These are phyloP conservation scores for Cecropterus lyciades DNA, from an alignment of 1,140 invertebrate species.

Conservation along the genomic window DNA sequence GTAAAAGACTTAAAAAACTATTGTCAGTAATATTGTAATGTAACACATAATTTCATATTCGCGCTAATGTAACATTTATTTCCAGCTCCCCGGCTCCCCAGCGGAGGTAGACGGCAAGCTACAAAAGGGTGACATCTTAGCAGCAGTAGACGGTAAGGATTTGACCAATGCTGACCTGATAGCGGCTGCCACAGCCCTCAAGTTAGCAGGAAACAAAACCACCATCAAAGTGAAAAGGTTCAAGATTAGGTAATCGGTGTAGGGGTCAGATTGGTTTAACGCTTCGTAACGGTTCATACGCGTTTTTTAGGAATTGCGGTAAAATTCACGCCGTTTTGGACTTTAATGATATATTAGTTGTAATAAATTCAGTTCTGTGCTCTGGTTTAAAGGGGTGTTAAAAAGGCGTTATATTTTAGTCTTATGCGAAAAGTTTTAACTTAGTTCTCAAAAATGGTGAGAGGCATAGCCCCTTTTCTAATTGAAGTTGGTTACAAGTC, in stretches of 20 bases:
- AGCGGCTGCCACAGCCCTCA: conserved; percentile 94
- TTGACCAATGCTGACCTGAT: conserved; percentile 92
- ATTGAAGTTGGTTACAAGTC: too few species aligned
- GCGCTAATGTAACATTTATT: neutral
- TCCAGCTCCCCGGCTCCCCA: conserved; percentile 93
- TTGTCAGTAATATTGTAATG: too few species aligned
- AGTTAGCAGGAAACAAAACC: conserved; percentile 91
- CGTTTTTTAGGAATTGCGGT: conserved; percentile 10
- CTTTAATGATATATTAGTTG: neutral
- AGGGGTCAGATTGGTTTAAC: conserved; percentile 25
- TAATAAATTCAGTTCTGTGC: too few species aligned
- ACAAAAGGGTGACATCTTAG: conserved; percentile 96
- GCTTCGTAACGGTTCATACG: conserved; percentile 1
- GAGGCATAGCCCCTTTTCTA: too few species aligned
- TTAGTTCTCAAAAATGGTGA: too few species aligned
- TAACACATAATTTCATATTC: too few species aligned
- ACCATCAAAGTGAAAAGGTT: conserved; percentile 92
- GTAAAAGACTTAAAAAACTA: too few species aligned
- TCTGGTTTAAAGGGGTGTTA: too few species aligned
- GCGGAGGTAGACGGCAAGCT: conserved; percentile 96
- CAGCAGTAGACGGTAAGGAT: conserved; percentile 95
- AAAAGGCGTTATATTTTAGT: too few species aligned
- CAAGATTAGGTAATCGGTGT: conserved; percentile 82
- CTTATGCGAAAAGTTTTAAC: too few species aligned
- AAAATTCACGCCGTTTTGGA: neutral